Evolutionary conservation across 2,113 vertebrate genomes (phyloP).

Genomic region (Sitta europaea): DNA sequence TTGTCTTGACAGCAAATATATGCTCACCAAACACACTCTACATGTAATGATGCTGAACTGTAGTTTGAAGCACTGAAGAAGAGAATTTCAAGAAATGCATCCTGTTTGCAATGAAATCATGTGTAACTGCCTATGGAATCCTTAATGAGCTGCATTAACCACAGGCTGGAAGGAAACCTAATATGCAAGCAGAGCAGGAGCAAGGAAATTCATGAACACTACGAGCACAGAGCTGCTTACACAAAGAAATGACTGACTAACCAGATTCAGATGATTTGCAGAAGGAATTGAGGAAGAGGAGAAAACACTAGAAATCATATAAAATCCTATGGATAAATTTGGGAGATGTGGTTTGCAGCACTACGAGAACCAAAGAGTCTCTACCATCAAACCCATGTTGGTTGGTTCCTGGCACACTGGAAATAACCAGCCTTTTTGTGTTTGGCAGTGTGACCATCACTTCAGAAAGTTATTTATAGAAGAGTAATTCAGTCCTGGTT

Average conservation of each 20-base stretch:
- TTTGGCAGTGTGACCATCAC: neutral
- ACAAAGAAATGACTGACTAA: neutral
- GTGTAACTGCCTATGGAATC: conserved; percentile 3
- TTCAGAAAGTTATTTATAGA: neutral
- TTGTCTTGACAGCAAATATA: neutral
- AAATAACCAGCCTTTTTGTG: neutral
- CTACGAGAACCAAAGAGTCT: neutral
- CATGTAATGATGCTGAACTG: neutral
- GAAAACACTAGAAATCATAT: neutral
- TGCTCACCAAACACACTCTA: conserved; percentile 16
- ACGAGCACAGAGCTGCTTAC: neutral
- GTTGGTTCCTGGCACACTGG: neutral
- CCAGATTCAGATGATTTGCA: neutral
- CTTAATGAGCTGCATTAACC: neutral
- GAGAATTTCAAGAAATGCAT: neutral
- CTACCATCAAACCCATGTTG: neutral
- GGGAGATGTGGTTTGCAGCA: neutral
- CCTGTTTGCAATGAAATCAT: conserved; percentile 9
- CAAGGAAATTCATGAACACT: neutral
- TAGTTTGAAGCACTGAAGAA: neutral
- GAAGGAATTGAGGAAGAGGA: neutral
- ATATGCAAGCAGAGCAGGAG: neutral
- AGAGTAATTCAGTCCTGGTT: neutral
- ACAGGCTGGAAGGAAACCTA: neutral
- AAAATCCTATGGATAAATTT: neutral